Evolutionary conservation across 2,113 vertebrate species (phyloP).

Genomic region (Elephas maximus): DNA sequence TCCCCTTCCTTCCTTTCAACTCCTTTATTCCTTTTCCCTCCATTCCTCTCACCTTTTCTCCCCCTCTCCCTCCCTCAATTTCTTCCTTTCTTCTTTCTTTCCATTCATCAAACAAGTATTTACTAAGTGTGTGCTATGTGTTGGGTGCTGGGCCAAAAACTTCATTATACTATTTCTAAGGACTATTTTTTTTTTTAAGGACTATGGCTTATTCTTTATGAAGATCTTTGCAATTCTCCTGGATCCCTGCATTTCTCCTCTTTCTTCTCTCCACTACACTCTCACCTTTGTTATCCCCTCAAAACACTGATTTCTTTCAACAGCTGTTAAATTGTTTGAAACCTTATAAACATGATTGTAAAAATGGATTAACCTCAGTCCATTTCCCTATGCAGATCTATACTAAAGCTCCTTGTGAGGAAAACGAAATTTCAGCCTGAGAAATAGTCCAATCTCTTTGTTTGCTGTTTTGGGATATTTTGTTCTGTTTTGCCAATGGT

Average conservation of each 20-base stretch:
- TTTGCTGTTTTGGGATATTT: not conserved
- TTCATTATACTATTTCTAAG: not conserved
- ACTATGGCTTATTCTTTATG: not conserved
- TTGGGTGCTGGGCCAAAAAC: not conserved
- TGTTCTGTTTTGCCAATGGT: not conserved
- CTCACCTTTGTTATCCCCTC: not conserved
- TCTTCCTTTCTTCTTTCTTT: not conserved
- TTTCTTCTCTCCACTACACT: not conserved
- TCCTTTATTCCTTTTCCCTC: not conserved
- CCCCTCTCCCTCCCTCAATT: not conserved
- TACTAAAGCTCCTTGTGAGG: not conserved
- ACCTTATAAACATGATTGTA: not conserved
- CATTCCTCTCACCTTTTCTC: rapidly evolving
- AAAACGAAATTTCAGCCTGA: not conserved
- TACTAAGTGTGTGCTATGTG: not conserved
- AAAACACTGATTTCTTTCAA: constrained; percentile 51
- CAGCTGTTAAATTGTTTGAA: constrained; percentile 56
- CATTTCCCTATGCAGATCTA: not conserved
- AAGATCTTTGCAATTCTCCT: not conserved
- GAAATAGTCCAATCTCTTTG: not conserved
- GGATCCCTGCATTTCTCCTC: not conserved
- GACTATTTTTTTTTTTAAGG: not conserved
- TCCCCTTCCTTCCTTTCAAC: no score
- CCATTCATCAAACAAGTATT: not conserved
- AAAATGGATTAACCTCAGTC: not conserved